These are phyloP conservation scores for Timandra comae DNA, from an alignment of 2,888 invertebrate genomes.

Conservation along the genomic window DNA sequence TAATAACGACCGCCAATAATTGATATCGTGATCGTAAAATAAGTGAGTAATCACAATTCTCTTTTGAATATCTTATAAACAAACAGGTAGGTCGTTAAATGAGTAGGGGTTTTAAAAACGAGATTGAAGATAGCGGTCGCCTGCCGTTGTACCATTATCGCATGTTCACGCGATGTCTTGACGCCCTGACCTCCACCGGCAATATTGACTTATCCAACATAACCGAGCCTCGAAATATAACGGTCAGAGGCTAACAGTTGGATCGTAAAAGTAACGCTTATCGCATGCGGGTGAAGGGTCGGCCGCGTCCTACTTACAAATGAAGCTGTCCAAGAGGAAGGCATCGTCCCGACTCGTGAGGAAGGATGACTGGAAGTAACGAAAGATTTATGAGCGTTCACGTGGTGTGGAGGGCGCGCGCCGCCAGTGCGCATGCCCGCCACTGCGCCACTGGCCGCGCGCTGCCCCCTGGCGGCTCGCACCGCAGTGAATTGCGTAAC, in stretches of 20 bases:
- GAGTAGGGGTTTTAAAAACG: conserved; percentile 18
- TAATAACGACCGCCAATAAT: too few species aligned
- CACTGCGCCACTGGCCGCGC: conserved; percentile 72
- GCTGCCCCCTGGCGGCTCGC: conserved; percentile 71
- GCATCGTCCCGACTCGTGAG: conserved; percentile 13
- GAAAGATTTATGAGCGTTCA: conserved; percentile 41
- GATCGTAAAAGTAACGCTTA: conserved; percentile 14
- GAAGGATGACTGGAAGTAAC: conserved; percentile 30
- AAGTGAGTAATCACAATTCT: too few species aligned
- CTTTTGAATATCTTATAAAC: conserved; percentile 4
- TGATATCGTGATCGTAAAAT: too few species aligned
- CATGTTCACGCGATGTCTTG: conserved; percentile 57
- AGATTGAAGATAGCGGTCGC: conserved; percentile 49
- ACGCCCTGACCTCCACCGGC: conserved; percentile 50
- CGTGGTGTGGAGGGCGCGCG: conserved; percentile 17
- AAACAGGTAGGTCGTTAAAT: conserved; percentile 13
- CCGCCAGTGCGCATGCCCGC: conserved; percentile 67
- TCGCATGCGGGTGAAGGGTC: conserved; percentile 2
- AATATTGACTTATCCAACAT: conserved; percentile 21
- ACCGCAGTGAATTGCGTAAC: conserved; percentile 74
- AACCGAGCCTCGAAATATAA: conserved; percentile 24
- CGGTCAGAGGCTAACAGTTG: conserved; percentile 25
- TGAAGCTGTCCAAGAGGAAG: conserved; percentile 6
- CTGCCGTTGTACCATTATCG: conserved; percentile 45
- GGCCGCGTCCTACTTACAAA: conserved; percentile 6